Conservation (phyloP, 2,888 invertebrate genomes). For the Notodromas monacha region DNA sequence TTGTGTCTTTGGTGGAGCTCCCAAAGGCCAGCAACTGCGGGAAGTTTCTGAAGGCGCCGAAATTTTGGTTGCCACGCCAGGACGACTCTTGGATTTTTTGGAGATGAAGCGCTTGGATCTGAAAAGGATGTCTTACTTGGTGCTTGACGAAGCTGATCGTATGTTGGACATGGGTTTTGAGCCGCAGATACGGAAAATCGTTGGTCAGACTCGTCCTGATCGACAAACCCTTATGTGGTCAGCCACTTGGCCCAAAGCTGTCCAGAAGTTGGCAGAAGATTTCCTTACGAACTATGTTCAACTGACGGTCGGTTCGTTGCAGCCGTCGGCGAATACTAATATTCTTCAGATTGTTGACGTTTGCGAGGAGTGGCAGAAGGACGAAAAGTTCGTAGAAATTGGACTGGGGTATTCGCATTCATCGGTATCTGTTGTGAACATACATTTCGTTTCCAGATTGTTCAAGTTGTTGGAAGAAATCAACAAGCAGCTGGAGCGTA, state of each 20-base stretch:
- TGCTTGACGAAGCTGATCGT: conserved; percentile 76
- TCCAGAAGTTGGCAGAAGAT: conserved; percentile 23
- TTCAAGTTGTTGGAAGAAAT: conserved; percentile 43
- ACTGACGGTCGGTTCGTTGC: conserved; percentile 21
- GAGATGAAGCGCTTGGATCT: conserved; percentile 57
- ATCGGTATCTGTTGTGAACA: conserved; percentile 9
- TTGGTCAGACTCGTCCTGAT: conserved; percentile 48
- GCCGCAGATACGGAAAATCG: conserved; percentile 76
- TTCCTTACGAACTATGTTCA: conserved; percentile 23
- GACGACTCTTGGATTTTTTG: conserved; percentile 65
- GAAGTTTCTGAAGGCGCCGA: too few relatives aligned
- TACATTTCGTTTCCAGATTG: conserved; percentile 27
- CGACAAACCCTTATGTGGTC: conserved; percentile 25
- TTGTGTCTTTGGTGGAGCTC: conserved; percentile 29
- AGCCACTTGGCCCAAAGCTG: conserved; percentile 26
- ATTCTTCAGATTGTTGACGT: conserved; percentile 22
- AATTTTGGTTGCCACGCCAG: conserved; percentile 80
- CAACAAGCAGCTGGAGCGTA: conserved; percentile 47
- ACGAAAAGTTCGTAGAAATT: conserved; percentile 13
- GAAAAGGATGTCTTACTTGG: conserved; percentile 58
- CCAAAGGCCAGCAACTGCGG: conserved; percentile 26
- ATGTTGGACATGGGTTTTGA: conserved; percentile 97
- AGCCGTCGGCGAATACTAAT: conserved; percentile 23
- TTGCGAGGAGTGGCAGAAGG: conserved; percentile 18
- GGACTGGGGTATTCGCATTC: too few relatives aligned